Evolutionary conservation across 2,888 invertebrate genomes (phyloP).

Genomic region (Anthoptus insignis): DNA sequence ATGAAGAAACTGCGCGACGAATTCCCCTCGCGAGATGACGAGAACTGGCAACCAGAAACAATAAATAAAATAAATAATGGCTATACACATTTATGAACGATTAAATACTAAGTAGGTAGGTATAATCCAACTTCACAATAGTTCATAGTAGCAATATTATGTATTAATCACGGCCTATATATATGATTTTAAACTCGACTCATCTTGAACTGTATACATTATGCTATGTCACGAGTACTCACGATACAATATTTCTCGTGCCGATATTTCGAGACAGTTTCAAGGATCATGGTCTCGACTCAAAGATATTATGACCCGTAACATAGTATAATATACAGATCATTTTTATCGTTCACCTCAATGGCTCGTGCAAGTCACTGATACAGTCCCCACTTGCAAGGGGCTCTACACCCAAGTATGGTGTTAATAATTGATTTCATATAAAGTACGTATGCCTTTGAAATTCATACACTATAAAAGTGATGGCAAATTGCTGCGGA

Average conservation of each 20-base stretch:
- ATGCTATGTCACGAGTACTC: too few species aligned
- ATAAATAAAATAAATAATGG: constrained; percentile 23
- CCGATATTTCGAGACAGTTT: too few species aligned
- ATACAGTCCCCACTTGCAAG: constrained; percentile 1
- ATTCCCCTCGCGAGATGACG: constrained; percentile 23
- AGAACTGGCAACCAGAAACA: constrained; percentile 12
- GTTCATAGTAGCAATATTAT: too few species aligned
- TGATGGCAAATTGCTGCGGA: constrained; percentile 30
- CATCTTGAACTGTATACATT: too few species aligned
- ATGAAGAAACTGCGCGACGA: constrained; percentile 31
- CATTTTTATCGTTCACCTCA: not conserved
- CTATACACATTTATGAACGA: not conserved
- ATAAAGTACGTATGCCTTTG: constrained; percentile 38
- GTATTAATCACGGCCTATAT: too few species aligned
- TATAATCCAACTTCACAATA: too few species aligned
- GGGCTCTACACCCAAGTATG: constrained; percentile 46
- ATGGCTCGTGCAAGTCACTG: not conserved
- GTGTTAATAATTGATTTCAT: constrained; percentile 59
- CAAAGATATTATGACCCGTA: too few species aligned
- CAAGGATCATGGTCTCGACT: too few species aligned
- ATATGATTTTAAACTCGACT: too few species aligned
- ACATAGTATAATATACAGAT: too few species aligned
- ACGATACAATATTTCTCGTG: too few species aligned
- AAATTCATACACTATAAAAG: constrained; percentile 26
- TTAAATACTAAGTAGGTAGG: too few species aligned